Base-by-base conservation (phyloP, 64 coral and sea anemone species). In the Astreopora myriophthalma region DNA sequence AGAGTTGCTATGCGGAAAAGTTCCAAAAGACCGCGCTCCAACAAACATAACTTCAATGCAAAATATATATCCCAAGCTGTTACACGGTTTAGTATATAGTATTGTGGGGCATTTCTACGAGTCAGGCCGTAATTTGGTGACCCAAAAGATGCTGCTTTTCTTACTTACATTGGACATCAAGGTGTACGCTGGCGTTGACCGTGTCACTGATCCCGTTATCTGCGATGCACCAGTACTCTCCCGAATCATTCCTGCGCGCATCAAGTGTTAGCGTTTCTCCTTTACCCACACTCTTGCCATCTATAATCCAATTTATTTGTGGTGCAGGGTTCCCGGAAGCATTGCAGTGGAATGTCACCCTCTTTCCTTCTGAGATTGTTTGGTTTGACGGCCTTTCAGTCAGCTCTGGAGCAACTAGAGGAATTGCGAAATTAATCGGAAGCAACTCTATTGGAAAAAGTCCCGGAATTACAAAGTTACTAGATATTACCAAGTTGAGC, bases 121-220 rank as follows among this genome's bases (percentile, higher is more conserved):
- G n/a, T n/a, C n/a, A n/a, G n/a, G n/a, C n/a, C n/a, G n/a, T n/a
- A n/a, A n/a, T n/a, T n/a, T n/a, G n/a, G n/a, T n/a, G n/a, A n/a
- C n/a, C n/a, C n/a, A n/a, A n/a, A n/a, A n/a, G n/a, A n/a, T n/a
- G n/a, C n/a, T 32, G 3, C 36, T 4, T 19, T 39, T 39, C 24
- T 17, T 55, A 33, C 85, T 71, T 49, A 83, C 79, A 83, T n/a
- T 64, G 79, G 1, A 83, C 79, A 37, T 83, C 34, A 38, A 83
- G 33, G 38, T 63, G 13, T 10, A 55, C 79, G 52, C 63, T 90
- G n/a, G 76, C 39, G 30, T 51, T 30, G 5, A 31, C 37, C 20
- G 76, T 51, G 1, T 22, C 28, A 48, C 44, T 34, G 0, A 83
- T 12, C 0, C 20, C 32, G 64, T 83, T 83, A 3, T 63, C 49